phyloP scores from a whole-genome alignment of 2,113 vertebrate species.

The Sylvietta virens region DNA sequence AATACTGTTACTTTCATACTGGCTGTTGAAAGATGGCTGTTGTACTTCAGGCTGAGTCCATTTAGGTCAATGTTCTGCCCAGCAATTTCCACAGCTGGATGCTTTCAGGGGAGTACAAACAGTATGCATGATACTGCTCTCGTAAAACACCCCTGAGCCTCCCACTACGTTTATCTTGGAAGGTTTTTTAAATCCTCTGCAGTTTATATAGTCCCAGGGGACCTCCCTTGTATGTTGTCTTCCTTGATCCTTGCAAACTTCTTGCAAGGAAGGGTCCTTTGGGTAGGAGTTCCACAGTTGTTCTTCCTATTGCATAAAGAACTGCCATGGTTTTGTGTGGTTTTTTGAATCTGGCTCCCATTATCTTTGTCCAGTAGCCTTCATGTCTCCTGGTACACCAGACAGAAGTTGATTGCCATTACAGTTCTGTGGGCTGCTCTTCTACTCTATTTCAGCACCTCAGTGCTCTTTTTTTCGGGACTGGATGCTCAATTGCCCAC shows the following conservation, averaged over 20 bases:
- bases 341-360: background rate
- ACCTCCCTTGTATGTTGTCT: background rate
- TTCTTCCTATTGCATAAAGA: background rate
- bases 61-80: background rate
- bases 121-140: background rate
- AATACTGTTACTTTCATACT: background rate
- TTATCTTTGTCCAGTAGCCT: background rate
- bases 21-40: background rate
- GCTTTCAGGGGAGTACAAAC: background rate
- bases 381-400: background rate
- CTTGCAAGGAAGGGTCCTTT: background rate
- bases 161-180: background rate
- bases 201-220: background rate
- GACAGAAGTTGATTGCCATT: background rate
- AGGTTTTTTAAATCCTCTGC: background rate
- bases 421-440: background rate
- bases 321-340: background rate
- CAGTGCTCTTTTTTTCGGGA: background rate
- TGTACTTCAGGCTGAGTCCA: background rate
- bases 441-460: background rate
- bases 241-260: background rate
- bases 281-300: background rate
- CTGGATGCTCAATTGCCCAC: background rate
- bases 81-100: background rate
- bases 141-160: background rate